A percentile compares a stretch with the other conserved stretches of the same genome.
These are phyloP conservation scores for Orthosia incerta DNA, from an alignment of 2,888 invertebrate species.

Conservation along the genomic window DNA sequence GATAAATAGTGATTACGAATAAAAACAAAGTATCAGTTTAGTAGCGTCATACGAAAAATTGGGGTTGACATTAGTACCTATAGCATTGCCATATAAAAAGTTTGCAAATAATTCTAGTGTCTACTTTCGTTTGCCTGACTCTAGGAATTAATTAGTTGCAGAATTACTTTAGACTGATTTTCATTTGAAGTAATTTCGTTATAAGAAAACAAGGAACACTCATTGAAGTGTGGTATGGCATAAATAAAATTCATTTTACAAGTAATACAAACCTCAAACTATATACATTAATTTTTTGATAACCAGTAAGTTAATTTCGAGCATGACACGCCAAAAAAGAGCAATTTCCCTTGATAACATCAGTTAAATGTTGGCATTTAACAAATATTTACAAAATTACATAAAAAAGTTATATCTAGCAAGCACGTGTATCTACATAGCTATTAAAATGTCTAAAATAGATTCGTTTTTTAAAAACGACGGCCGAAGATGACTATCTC, in stretches of 20 bases:
- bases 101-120: too few relatives aligned
- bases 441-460: conserved; percentile 47
- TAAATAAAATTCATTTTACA: background rate
- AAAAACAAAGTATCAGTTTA: too few relatives aligned
- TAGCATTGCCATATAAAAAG: too few relatives aligned
- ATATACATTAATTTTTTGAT: background rate
- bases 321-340: conserved; percentile 22
- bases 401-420: background rate
- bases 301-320: background rate
- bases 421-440: conserved; percentile 1
- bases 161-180: background rate
- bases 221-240: background rate
- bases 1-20: too few relatives aligned
- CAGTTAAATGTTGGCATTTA: conserved; percentile 17
- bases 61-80: too few relatives aligned
- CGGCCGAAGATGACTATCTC: conserved; percentile 52
- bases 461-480: conserved; percentile 25
- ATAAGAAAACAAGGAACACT: background rate
- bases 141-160: background rate
- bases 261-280: background rate
- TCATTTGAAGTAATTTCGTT: conserved; percentile 10
- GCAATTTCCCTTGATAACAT: conserved; percentile 34
- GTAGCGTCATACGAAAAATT: too few relatives aligned
- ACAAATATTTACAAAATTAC: conserved; percentile 28
- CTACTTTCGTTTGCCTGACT: too few relatives aligned